Evolutionary conservation across 2,888 invertebrate genomes (phyloP).

Genomic region (Latrodectus hesperus): DNA sequence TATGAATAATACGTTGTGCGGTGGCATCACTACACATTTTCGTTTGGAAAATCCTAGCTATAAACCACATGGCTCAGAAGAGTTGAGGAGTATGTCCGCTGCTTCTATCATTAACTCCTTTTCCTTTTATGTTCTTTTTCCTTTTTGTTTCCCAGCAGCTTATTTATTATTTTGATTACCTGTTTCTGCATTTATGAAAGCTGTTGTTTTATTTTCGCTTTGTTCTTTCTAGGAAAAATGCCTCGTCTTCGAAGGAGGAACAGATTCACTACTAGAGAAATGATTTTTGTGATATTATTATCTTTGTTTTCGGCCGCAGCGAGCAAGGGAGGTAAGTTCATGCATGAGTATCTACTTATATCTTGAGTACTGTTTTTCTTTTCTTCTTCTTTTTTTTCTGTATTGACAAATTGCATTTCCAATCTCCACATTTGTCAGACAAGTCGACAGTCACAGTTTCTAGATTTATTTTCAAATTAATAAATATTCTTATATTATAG

Average conservation of each 20-base stretch:
- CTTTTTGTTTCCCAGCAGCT: neutral
- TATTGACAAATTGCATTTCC: no score
- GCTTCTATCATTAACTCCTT: conserved; percentile 51
- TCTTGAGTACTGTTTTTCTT: no score
- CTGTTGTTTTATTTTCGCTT: conserved; percentile 9
- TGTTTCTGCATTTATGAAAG: conserved; percentile 25
- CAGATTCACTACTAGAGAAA: conserved; percentile 16
- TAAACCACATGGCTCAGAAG: conserved; percentile 40
- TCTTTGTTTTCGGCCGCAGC: conserved; percentile 32
- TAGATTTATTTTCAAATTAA: no score
- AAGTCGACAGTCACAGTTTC: no score
- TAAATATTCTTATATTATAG: no score
- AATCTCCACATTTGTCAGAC: no score
- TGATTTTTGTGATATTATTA: conserved; percentile 67
- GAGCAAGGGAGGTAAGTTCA: conserved; percentile 58
- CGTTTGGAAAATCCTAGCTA: conserved; percentile 21
- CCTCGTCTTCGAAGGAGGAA: conserved; percentile 21
- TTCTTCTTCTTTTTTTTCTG: no score
- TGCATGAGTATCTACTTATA: conserved; percentile 4
- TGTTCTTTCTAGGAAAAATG: conserved; percentile 37
- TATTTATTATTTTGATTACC: conserved; percentile 60
- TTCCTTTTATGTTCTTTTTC: conserved; percentile 17
- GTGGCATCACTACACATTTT: conserved; percentile 19
- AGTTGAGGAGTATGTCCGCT: conserved; percentile 2
- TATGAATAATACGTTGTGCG: conserved; percentile 47